Conservation (phyloP, 2,113 vertebrate species). For the Nannobrachium achirus region DNA sequence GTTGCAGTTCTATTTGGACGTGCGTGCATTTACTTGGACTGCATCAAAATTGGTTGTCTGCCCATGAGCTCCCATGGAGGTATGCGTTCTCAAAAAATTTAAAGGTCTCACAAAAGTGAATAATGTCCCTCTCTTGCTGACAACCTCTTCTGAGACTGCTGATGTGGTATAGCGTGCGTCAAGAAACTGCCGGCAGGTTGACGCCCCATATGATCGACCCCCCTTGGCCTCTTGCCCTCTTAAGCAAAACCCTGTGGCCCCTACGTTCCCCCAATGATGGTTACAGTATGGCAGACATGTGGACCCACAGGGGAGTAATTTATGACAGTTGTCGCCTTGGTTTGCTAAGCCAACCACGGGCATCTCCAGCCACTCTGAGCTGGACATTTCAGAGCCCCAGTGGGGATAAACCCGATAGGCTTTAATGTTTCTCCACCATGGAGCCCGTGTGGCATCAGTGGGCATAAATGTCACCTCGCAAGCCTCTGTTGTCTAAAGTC, state of each 20-base stretch:
- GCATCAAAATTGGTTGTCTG: background rate
- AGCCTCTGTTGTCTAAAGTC: slow-evolving; percentile 68
- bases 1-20: too few species aligned
- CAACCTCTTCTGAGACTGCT: background rate
- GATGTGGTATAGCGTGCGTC: background rate
- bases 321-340: slow-evolving; percentile 79
- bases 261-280: slow-evolving; percentile 33
- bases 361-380: slow-evolving; percentile 69
- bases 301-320: slow-evolving; percentile 72
- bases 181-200: slow-evolving; percentile 4
- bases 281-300: slow-evolving; percentile 66
- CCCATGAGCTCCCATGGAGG: background rate
- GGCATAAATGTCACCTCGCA: slow-evolving; percentile 65
- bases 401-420: slow-evolving; percentile 74
- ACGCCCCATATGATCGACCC: slow-evolving; percentile 3
- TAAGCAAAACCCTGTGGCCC: slow-evolving; percentile 8
- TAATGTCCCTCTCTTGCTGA: background rate
- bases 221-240: slow-evolving; percentile 10
- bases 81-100: background rate
- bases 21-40: too few species aligned
- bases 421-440: slow-evolving; percentile 70
- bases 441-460: slow-evolving; percentile 70
- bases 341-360: slow-evolving; percentile 69
- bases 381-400: slow-evolving; percentile 62
- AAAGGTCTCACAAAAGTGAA: too few species aligned